Evolutionary conservation across 1,140 invertebrate genomes (phyloP), one percentile per base, ranked within the genome.

Genomic region (Eumeta japonica): DNA sequence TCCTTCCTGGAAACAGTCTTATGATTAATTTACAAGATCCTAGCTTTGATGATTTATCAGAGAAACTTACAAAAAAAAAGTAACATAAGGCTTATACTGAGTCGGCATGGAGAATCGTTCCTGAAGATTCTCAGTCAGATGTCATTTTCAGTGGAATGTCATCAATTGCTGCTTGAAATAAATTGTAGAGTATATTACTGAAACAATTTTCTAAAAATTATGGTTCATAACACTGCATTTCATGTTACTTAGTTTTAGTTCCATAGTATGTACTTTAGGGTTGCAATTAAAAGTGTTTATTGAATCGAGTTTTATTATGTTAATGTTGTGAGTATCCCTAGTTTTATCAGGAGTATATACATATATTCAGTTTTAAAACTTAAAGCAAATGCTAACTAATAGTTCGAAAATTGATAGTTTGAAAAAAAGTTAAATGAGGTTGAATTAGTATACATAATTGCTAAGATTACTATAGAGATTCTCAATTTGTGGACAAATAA

Each of bases 1-100:
- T 93, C 75, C 81, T 99, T 30, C 92, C 87, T 62, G 90, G 93
- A 29, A 89, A 88, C 58, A 88, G 87, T 55, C 80, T 99, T 39
- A 97, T 99, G 95, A 79, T 99, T 62, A 98, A 99, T 65, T 88
- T 99, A 57, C 90, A 89, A 63, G 94, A 98, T 65, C 85, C 89
- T 32, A 82, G 87, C 43, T 99, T 97, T 70, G 94, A 98, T 61
- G 88, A 90, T 51, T 77, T 85, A 37, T 86, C 87, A 42, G 84
- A 92, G 50, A 91, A 89, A 77, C 75, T 90, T 52, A 79, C 79
- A 45, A 88, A 88, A 81, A 88, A 85, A 83, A 89, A 89, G 83
- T 83, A 83, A 75, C 81, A 77, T 61, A 50, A 48, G 55, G 55
- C 37, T 14, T 28, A 54, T 64, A 58, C 65, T 58, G 67, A 63